phyloP scores from a whole-genome alignment of 1,140 invertebrate genomes.

The Geopemphigus sp. region DNA sequence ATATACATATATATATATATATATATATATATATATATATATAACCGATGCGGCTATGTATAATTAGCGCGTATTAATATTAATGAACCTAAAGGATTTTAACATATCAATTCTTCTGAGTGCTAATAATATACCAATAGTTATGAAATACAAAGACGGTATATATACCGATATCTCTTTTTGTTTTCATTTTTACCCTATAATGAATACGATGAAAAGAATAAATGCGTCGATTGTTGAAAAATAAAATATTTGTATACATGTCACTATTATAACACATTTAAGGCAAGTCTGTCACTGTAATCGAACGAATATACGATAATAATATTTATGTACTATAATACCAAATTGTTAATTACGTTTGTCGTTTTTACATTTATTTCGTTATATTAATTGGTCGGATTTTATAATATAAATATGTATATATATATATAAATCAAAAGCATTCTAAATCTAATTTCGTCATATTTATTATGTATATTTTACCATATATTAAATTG shows the following conservation, averaged over 20 bases:
- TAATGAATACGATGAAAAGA: background rate
- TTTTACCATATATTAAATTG: too few species aligned
- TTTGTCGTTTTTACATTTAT: background rate
- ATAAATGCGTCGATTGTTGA: too few species aligned
- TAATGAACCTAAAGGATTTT: conserved; percentile 9
- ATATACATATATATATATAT: too few species aligned
- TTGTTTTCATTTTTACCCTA: background rate
- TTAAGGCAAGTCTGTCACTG: background rate
- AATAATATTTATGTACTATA: too few species aligned
- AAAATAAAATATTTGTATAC: conserved; percentile 17
- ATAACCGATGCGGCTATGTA: background rate
- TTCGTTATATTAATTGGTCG: too few species aligned
- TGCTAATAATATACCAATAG: conserved; percentile 21
- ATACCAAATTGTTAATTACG: background rate
- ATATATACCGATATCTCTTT: too few species aligned
- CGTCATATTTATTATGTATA: too few species aligned
- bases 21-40: background rate
- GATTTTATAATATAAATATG: too few species aligned
- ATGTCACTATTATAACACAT: background rate
- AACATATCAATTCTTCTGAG: background rate
- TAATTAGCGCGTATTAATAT: conserved; percentile 27
- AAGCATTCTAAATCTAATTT: too few species aligned
- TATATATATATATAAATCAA: too few species aligned
- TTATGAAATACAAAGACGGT: too few species aligned
- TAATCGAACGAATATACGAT: background rate